Evolutionary conservation across 2,113 vertebrate species (phyloP).

Genomic region (Balaeniceps rex): DNA sequence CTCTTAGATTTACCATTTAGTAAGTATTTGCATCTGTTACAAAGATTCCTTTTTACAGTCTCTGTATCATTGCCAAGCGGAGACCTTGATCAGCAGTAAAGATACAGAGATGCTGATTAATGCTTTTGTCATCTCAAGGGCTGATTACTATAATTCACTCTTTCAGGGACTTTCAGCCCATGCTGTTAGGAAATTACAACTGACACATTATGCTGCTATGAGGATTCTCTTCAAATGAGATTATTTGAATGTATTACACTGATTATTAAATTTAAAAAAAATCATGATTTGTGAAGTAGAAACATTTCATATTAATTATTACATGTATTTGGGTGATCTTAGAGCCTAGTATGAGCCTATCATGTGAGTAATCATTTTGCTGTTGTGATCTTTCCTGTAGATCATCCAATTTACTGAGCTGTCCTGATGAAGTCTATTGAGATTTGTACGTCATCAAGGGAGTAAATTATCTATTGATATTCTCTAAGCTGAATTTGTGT

Average conservation of each 20-base stretch:
- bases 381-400: background rate
- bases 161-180: conserved; percentile 51
- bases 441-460: background rate
- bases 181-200: conserved; percentile 43
- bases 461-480: background rate
- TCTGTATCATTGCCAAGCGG: conserved; percentile 42
- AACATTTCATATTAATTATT: background rate
- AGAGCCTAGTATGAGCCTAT: background rate
- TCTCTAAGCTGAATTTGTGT: background rate
- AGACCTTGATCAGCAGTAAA: conserved; percentile 56
- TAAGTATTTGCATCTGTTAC: conserved; percentile 54
- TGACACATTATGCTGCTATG: conserved; percentile 45
- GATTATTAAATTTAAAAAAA: background rate
- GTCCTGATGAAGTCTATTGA: background rate
- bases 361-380: background rate
- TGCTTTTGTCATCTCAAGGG: conserved; percentile 63
- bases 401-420: background rate
- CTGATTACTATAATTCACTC: conserved; percentile 71
- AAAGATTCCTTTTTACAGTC: conserved; percentile 49
- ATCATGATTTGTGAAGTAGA: background rate
- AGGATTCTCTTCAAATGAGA: conserved; percentile 50
- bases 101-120: conserved; percentile 65
- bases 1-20: conserved; percentile 46
- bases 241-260: conserved; percentile 41
- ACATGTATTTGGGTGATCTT: background rate